Percentiles rank a stretch among this genome's conserved stretches.
These are phyloP conservation scores for Drosophila testacea DNA, from an alignment of 2,888 invertebrate species.

Conservation along the genomic window DNA sequence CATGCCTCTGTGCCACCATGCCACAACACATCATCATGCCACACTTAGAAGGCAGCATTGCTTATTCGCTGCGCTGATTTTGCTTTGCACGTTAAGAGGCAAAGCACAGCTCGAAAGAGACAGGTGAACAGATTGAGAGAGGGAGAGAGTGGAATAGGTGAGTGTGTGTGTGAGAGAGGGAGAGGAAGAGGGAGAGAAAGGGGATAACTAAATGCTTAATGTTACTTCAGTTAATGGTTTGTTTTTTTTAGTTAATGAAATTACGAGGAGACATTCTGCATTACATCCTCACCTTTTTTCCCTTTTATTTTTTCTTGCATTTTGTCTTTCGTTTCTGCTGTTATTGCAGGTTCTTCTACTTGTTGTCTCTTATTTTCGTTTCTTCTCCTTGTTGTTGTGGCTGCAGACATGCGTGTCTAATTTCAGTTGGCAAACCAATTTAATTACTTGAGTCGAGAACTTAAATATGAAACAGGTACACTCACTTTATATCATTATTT, in stretches of 20 bases:
- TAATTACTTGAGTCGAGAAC: constrained; percentile 44
- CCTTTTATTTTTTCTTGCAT: constrained; percentile 10
- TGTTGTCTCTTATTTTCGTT: neutral
- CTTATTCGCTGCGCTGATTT: constrained; percentile 48
- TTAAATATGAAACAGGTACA: constrained; percentile 32
- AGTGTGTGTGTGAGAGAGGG: neutral
- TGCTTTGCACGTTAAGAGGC: constrained; percentile 21
- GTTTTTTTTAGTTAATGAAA: constrained; percentile 57
- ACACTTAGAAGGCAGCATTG: constrained; percentile 15
- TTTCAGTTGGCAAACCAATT: constrained; percentile 56
- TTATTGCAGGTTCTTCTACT: constrained; percentile 3
- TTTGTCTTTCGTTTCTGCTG: constrained; percentile 1
- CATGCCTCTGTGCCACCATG: no score
- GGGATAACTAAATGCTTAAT: constrained; percentile 42
- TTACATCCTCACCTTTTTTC: constrained; percentile 9
- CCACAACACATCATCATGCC: neutral
- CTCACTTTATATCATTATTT: neutral
- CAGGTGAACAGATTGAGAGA: neutral
- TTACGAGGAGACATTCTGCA: constrained; percentile 53
- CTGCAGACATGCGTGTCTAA: constrained; percentile 52
- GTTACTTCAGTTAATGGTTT: constrained; percentile 49
- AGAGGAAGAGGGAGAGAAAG: neutral
- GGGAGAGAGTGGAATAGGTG: no score
- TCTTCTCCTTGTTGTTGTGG: constrained; percentile 23
- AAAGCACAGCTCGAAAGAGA: constrained; percentile 4